A percentile compares a stretch with the other conserved stretches of the same genome.
These are phyloP conservation scores for Phylloscopus whistleri DNA, from an alignment of 2,113 vertebrate genomes.

Conservation along the genomic window DNA sequence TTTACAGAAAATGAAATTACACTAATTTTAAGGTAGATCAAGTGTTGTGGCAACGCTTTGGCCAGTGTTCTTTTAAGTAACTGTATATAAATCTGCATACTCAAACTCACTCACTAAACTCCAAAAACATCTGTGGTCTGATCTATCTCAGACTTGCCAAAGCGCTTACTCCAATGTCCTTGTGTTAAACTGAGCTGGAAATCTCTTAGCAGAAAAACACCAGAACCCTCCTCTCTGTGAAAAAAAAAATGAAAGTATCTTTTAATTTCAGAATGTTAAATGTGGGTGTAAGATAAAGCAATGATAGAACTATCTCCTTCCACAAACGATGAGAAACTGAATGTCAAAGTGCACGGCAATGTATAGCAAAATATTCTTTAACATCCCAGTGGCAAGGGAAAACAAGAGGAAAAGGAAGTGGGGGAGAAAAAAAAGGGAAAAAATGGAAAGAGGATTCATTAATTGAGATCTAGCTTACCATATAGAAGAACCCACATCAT, in stretches of 20 bases:
- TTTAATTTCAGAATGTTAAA: background rate
- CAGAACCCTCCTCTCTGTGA: background rate
- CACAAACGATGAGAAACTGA: rapidly evolving
- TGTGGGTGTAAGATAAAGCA: conserved; percentile 21
- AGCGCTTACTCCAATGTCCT: background rate
- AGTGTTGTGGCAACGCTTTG: background rate
- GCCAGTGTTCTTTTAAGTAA: background rate
- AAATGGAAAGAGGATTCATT: rapidly evolving
- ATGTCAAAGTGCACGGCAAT: background rate
- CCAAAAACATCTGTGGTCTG: background rate
- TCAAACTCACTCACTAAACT: background rate
- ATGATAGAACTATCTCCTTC: background rate
- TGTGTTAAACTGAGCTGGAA: background rate
- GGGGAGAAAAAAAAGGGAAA: rapidly evolving
- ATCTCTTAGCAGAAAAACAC: background rate
- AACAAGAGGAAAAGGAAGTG: background rate
- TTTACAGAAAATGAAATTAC: background rate
- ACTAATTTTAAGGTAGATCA: background rate
- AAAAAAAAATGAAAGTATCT: background rate
- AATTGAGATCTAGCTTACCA: background rate
- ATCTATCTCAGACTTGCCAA: background rate
- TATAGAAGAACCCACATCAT: background rate
- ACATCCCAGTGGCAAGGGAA: background rate
- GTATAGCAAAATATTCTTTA: background rate
- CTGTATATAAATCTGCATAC: background rate